Conservation (phyloP, 2,797 vertebrate species). For the Poecilia velifera region DNA sequence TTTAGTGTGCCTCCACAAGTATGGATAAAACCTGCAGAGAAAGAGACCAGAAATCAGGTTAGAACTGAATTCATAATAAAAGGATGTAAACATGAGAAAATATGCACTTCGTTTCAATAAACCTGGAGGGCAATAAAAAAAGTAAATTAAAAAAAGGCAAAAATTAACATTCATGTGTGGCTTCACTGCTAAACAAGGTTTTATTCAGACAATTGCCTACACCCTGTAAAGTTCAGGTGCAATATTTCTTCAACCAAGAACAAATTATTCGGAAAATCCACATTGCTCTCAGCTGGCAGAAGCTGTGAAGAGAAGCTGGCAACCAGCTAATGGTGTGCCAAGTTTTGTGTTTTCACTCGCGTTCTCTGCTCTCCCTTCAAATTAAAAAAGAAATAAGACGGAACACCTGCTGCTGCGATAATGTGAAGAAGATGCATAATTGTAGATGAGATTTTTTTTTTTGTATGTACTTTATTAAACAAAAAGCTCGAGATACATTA, state of each 20-base stretch:
- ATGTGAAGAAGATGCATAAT: constrained; percentile 35
- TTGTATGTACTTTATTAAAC: background rate
- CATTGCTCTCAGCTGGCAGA: constrained; percentile 47
- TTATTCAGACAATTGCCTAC: constrained; percentile 27
- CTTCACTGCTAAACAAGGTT: constrained; percentile 22
- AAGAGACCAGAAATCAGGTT: constrained; percentile 38
- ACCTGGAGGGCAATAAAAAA: constrained; percentile 21
- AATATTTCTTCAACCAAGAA: constrained; percentile 40
- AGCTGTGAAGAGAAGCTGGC: constrained; percentile 43
- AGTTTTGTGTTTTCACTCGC: constrained; percentile 37
- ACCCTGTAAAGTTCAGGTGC: constrained; percentile 31
- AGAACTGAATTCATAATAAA: constrained; percentile 18
- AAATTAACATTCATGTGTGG: constrained; percentile 12
- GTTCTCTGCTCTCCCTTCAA: constrained; percentile 30
- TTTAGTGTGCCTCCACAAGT: constrained; percentile 98
- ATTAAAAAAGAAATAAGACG: constrained; percentile 29
- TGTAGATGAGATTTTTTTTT: constrained; percentile 26
- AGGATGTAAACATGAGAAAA: constrained; percentile 14
- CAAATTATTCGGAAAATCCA: constrained; percentile 55
- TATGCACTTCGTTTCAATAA: constrained; percentile 17
- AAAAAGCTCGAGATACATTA: constrained; percentile 40
- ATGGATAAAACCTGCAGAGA: constrained; percentile 92
- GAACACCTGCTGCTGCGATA: constrained; percentile 22
- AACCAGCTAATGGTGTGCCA: constrained; percentile 31
- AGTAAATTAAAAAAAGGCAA: no score